Evolutionary conservation across 2,888 invertebrate species (phyloP).

Genomic region (Drosophila limbata): DNA sequence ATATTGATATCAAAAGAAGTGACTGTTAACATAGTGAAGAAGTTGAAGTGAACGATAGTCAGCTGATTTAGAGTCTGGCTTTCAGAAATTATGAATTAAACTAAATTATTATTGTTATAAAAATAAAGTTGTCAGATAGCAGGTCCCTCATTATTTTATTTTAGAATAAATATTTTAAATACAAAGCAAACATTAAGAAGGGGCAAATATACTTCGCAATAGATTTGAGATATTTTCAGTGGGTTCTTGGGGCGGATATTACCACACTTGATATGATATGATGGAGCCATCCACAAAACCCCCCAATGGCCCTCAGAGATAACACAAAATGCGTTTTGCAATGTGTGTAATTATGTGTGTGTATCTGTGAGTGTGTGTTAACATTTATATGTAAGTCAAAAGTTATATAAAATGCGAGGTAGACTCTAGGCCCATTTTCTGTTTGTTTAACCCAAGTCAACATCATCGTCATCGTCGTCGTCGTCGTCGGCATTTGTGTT

Average conservation of each 20-base stretch:
- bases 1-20: constrained; percentile 25
- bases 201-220: constrained; percentile 42
- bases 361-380: constrained; percentile 20
- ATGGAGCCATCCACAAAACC: neutral
- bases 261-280: constrained; percentile 27
- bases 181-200: constrained; percentile 26
- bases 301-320: constrained; percentile 43
- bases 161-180: constrained; percentile 17
- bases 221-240: constrained; percentile 29
- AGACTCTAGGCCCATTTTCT: constrained; percentile 48
- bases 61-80: constrained; percentile 28
- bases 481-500: constrained; percentile 57
- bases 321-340: constrained; percentile 76
- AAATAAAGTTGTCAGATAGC: constrained; percentile 17
- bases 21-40: constrained; percentile 21
- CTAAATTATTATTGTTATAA: constrained; percentile 2
- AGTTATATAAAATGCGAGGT: constrained; percentile 28
- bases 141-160: constrained; percentile 14
- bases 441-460: constrained; percentile 56
- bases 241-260: constrained; percentile 44
- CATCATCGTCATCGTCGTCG: constrained; percentile 2
- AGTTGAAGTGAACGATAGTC: constrained; percentile 13
- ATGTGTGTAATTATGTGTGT: constrained; percentile 24
- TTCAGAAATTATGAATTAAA: constrained; percentile 17
- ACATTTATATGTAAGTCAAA: constrained; percentile 42